These are phyloP conservation scores for Andrena minutula DNA, from an alignment of 2,888 invertebrate genomes.

Conservation along the genomic window DNA sequence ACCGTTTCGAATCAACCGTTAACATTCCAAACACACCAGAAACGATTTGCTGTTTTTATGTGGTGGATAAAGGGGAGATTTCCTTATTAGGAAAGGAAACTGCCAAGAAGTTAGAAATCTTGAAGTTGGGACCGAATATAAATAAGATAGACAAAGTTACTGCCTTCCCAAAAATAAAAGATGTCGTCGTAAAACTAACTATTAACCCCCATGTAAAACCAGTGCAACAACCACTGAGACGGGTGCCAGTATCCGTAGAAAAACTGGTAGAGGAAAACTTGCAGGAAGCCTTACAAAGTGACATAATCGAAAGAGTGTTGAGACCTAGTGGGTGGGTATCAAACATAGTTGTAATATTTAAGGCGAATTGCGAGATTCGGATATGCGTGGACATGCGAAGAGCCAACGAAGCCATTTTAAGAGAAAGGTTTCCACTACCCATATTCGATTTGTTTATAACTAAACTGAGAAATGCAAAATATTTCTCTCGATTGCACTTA, in stretches of 20 bases:
- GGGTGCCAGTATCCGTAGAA: constrained; percentile 14
- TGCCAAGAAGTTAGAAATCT: constrained; percentile 1
- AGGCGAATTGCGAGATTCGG: background rate
- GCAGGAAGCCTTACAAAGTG: background rate
- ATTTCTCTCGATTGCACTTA: constrained; percentile 10
- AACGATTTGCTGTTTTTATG: background rate
- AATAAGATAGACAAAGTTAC: background rate
- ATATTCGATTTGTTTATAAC: background rate
- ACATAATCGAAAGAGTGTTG: background rate
- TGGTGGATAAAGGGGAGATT: background rate
- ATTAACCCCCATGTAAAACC: background rate
- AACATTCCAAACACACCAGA: background rate
- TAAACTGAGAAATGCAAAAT: constrained; percentile 3
- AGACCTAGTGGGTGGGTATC: background rate
- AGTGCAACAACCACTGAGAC: background rate
- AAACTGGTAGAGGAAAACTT: background rate
- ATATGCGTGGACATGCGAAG: background rate
- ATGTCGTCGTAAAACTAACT: constrained; percentile 2
- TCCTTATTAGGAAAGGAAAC: constrained; percentile 4
- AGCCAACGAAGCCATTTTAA: background rate
- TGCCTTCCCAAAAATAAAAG: constrained; percentile 1
- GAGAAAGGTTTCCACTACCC: background rate
- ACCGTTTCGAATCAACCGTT: background rate
- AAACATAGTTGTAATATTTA: background rate
- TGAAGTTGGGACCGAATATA: background rate